These are phyloP conservation scores for Macquaria ambigua DNA, from an alignment of 2,113 vertebrate species.

Conservation along the genomic window DNA sequence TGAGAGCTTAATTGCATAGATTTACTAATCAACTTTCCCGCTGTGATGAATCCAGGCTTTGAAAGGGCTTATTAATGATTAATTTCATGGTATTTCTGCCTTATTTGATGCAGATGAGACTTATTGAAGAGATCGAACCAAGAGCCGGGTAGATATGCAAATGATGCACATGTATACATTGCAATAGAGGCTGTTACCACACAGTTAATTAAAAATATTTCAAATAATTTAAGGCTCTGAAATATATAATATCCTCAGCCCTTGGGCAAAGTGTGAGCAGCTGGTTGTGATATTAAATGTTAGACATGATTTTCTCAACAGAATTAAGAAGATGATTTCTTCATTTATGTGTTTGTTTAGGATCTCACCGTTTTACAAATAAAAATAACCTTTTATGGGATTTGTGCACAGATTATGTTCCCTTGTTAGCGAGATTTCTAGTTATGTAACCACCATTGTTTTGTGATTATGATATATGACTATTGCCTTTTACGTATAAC, in stretches of 20 bases:
- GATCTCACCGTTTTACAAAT: background rate
- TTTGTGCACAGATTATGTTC: background rate
- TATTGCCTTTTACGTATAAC: background rate
- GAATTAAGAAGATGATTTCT: background rate
- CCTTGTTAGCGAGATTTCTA: background rate
- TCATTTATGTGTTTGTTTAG: background rate
- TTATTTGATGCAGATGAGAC: background rate
- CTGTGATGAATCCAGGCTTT: constrained; percentile 25
- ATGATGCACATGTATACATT: background rate
- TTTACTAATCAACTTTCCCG: constrained; percentile 2
- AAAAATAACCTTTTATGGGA: background rate
- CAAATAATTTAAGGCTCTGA: background rate
- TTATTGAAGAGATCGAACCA: background rate
- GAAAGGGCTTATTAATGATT: constrained; percentile 12
- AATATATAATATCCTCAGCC: background rate
- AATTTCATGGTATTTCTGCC: constrained; percentile 7
- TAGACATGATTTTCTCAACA: too few relatives aligned
- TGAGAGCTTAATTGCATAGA: constrained; percentile 6
- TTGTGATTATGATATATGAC: background rate
- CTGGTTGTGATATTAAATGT: background rate
- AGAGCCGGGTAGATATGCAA: background rate
- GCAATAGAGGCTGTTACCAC: background rate
- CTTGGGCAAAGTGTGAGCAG: background rate
- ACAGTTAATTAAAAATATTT: background rate
- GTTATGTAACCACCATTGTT: background rate